Conservation (phyloP, 2,113 vertebrate species). For the Cololabis saira region DNA sequence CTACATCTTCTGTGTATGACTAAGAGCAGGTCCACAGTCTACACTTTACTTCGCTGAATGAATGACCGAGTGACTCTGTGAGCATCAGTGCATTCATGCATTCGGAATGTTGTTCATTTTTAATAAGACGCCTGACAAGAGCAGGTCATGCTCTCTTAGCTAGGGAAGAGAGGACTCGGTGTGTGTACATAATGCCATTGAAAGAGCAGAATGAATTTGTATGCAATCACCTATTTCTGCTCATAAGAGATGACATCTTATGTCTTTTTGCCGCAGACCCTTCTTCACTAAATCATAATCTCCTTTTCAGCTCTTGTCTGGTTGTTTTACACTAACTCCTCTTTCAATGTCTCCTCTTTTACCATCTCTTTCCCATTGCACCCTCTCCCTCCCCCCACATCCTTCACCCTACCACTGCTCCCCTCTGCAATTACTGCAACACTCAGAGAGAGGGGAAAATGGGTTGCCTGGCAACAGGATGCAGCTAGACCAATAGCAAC, state of each 20-base stretch:
- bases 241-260: constrained; percentile 38
- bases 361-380: constrained; percentile 20
- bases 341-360: constrained; percentile 46
- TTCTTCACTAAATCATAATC: constrained; percentile 26
- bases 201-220: constrained; percentile 41
- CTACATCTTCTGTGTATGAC: constrained; percentile 19
- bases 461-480: constrained; percentile 85
- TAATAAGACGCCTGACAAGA: constrained; percentile 65
- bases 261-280: constrained; percentile 31
- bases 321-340: constrained; percentile 32
- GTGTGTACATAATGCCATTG: constrained; percentile 35
- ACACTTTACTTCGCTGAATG: constrained; percentile 30
- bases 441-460: constrained; percentile 79
- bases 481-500: constrained; percentile 82
- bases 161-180: constrained; percentile 2
- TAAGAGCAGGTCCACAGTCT: neutral
- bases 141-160: constrained; percentile 62
- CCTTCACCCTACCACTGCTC: constrained; percentile 50
- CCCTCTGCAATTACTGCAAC: constrained; percentile 81
- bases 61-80: neutral
- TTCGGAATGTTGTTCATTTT: constrained; percentile 71
- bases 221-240: constrained; percentile 20
- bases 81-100: constrained; percentile 39
- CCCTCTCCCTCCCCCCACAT: constrained; percentile 6
- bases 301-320: constrained; percentile 34